Percentiles rank a stretch among this genome's conserved stretches.
Conservation (phyloP, 2,888 invertebrate genomes). For the Oscheius sp. region DNA sequence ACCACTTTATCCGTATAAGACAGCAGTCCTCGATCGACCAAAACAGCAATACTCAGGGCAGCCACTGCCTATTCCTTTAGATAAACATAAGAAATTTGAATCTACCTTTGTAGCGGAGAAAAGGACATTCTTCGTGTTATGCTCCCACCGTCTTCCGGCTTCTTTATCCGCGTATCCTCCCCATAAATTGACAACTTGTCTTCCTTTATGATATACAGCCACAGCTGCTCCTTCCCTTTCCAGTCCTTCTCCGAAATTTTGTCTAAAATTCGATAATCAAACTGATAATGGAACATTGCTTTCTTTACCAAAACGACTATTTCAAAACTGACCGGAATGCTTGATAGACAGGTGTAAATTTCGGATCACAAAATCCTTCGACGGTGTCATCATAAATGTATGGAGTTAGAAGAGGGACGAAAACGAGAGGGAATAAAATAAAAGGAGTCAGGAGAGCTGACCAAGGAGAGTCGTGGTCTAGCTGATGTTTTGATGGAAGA, state of each 20-base stretch:
- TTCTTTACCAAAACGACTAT: too few species aligned
- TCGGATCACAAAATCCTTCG: conserved; percentile 42
- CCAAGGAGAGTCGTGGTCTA: not conserved
- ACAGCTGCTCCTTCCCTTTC: conserved; percentile 71
- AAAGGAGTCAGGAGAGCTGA: not conserved
- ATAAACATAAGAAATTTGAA: not conserved
- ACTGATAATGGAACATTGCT: not conserved
- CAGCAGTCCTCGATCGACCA: conserved; percentile 72
- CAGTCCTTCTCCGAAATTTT: conserved; percentile 69
- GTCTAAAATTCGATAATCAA: conserved; percentile 55
- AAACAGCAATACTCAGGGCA: conserved; percentile 60
- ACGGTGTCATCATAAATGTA: conserved; percentile 43
- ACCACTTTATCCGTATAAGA: conserved; percentile 70
- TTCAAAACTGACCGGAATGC: conserved; percentile 44
- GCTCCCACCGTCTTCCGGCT: conserved; percentile 68
- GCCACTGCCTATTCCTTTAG: conserved; percentile 49
- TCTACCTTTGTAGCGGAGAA: conserved; percentile 71
- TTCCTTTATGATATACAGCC: conserved; percentile 71
- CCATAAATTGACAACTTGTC: conserved; percentile 72
- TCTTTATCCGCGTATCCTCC: conserved; percentile 72
- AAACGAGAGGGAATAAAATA: not conserved
- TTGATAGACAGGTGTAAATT: conserved; percentile 40
- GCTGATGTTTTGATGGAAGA: not conserved
- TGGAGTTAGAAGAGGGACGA: conserved; percentile 27
- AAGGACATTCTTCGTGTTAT: conserved; percentile 70